Evolutionary conservation across 2,888 invertebrate species (phyloP), one percentile per base, ranked within the genome.

Genomic region (Noctua janthina): DNA sequence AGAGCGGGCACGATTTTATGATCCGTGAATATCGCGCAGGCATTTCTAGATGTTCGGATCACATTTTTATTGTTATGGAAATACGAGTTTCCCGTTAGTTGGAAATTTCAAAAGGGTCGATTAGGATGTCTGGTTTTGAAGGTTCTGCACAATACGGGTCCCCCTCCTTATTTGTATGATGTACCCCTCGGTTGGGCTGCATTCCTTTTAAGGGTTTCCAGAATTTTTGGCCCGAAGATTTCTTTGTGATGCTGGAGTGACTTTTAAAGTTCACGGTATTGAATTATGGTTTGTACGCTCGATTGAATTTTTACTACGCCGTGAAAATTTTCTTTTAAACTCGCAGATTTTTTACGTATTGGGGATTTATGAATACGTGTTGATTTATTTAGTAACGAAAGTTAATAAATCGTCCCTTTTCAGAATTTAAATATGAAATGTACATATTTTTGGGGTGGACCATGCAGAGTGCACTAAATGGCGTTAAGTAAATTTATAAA

Each of bases 1-100:
- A 92, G 93, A 93, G 90, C 94, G 93, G 94, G 94, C 93, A 93
- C 93, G 94, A 96, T 95, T 97, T 97, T 97, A 97, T 97, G 97
- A 96, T 95, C 97, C 96, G 96, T 96, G 97, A 97, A 97, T 96
- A 96, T 96, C 96, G 95, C 95, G 90, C 94, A 95, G 94, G 96
- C 96, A 96, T 96, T 96, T 95, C 96, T 96, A 96, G 96, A 96
- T 96, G 96, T 96, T 96, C 94, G 95, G 95, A 96, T 96, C 96
- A 96, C 95, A 95, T 96, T 97, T 96, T 97, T 96, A 97, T 97
- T 97, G 97, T 97, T 96, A 97, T 97, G 96, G 96, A 96, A 97
- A 97, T 96, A 94, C 93, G 96, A 95, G 96, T 96, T 96, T 96
- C 93, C 96, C 95, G 96, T 96, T 96, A 97, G 96, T 96, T 96